These are phyloP conservation scores for Hapalemur alaotrensis DNA, from an alignment of 2,797 vertebrate species.

Conservation along the genomic window DNA sequence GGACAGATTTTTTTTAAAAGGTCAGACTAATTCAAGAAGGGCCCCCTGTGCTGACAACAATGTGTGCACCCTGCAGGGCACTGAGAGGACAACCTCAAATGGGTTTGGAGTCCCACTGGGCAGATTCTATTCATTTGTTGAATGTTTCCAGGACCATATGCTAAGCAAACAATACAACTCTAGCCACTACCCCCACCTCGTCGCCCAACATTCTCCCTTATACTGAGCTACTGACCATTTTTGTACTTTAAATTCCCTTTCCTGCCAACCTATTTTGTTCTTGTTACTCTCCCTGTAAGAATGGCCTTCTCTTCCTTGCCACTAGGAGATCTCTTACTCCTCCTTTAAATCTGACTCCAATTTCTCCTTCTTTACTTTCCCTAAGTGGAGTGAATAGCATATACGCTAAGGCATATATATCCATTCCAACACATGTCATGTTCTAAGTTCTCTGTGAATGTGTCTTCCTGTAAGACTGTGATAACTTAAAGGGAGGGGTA, in stretches of 20 bases:
- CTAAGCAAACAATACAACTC: not conserved
- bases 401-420: not conserved
- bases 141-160: not conserved
- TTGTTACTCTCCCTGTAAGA: not conserved
- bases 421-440: not conserved
- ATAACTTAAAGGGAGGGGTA: not conserved
- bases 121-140: not conserved
- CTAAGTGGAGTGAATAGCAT: not conserved
- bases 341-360: not conserved
- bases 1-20: not conserved
- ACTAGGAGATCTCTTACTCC: not conserved
- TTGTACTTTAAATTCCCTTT: not conserved
- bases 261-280: not conserved
- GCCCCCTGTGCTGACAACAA: not conserved
- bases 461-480: not conserved
- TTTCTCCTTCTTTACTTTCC: not conserved
- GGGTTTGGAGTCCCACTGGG: no score
- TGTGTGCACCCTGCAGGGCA: not conserved
- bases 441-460: not conserved
- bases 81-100: not conserved
- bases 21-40: not conserved
- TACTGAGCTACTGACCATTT: not conserved
- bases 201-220: not conserved
- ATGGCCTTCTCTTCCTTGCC: not conserved
- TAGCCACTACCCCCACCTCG: not conserved